Evolutionary conservation across 2,888 invertebrate species (phyloP).

Genomic region (Sarcophaga subvicina): DNA sequence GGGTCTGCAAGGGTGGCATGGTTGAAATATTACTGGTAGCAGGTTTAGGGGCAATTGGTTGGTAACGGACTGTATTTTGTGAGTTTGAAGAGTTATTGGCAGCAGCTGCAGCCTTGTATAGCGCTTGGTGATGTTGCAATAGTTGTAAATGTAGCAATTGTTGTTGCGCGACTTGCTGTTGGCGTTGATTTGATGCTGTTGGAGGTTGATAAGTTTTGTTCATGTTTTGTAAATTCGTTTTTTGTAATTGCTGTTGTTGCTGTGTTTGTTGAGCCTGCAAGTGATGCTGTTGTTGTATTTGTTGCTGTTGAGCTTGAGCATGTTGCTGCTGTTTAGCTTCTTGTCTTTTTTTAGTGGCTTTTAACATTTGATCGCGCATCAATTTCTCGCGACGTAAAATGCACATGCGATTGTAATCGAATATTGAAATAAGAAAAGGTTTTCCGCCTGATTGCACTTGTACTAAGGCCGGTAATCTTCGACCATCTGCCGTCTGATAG

Average conservation of each 20-base stretch:
- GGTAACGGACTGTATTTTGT: conserved; percentile 63
- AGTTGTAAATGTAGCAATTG: conserved; percentile 72
- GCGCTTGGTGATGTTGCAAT: conserved; percentile 74
- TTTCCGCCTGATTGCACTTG: conserved; percentile 90
- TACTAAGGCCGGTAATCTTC: conserved; percentile 85
- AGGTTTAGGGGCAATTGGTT: conserved; percentile 70
- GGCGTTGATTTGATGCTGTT: conserved; percentile 48
- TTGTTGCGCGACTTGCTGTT: conserved; percentile 67
- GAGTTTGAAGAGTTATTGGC: conserved; percentile 51
- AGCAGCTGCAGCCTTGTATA: conserved; percentile 65
- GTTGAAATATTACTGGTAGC: conserved; percentile 56
- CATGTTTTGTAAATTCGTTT: conserved; percentile 57
- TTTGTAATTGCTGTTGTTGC: conserved; percentile 45
- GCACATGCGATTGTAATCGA: conserved; percentile 91
- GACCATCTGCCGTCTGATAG: conserved; percentile 84
- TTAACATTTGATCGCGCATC: conserved; percentile 84
- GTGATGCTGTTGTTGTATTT: conserved; percentile 55
- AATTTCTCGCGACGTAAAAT: conserved; percentile 87
- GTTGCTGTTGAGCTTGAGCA: conserved; percentile 68
- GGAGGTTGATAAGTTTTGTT: conserved; percentile 55
- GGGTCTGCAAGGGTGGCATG: conserved; percentile 59
- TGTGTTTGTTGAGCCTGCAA: conserved; percentile 55
- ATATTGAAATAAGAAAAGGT: conserved; percentile 89
- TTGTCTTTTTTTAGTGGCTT: conserved; percentile 74
- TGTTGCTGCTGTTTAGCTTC: conserved; percentile 70